phyloP scores from a whole-genome alignment of 2,888 invertebrate genomes.

The Griposia aprilina region DNA sequence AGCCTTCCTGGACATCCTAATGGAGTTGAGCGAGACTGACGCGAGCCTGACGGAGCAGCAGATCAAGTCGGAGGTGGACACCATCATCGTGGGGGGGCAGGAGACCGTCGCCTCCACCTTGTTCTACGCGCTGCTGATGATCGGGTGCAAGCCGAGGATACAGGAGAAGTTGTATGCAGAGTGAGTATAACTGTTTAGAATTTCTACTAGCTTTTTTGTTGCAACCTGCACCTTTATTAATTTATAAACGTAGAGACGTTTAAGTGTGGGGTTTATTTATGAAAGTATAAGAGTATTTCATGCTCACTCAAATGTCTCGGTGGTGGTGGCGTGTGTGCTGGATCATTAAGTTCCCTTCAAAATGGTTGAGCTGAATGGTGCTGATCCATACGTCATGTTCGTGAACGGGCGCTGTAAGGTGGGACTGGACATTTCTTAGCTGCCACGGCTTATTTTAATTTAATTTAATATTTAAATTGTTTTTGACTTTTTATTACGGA shows the following conservation, averaged over 20 bases:
- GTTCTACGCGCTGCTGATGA: conserved; percentile 79
- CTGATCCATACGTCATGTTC: too few relatives aligned
- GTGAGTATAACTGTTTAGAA: conserved; percentile 70
- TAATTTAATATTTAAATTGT: too few relatives aligned
- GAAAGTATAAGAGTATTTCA: too few relatives aligned
- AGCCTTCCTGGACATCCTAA: conserved; percentile 88
- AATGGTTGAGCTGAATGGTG: too few relatives aligned
- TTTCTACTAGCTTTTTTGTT: neutral
- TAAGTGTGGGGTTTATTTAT: neutral
- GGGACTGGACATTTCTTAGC: too few relatives aligned
- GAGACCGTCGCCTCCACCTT: conserved; percentile 86
- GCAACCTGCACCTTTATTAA: neutral
- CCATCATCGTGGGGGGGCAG: conserved; percentile 90
- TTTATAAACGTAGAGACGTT: neutral
- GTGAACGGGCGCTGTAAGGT: too few relatives aligned
- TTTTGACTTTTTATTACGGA: too few relatives aligned
- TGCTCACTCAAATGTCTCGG: too few relatives aligned
- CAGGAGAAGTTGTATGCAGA: conserved; percentile 81
- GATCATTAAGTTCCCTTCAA: too few relatives aligned
- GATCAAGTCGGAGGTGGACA: conserved; percentile 89
- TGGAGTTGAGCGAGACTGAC: conserved; percentile 85
- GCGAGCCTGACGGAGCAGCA: conserved; percentile 86
- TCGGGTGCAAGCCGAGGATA: conserved; percentile 80
- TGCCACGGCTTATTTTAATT: too few relatives aligned
- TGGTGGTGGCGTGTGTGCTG: too few relatives aligned